A percentile compares a stretch with the other conserved stretches of the same genome.
These are phyloP conservation scores for Tridacna gigas DNA, from an alignment of 2,888 invertebrate genomes.

Conservation along the genomic window DNA sequence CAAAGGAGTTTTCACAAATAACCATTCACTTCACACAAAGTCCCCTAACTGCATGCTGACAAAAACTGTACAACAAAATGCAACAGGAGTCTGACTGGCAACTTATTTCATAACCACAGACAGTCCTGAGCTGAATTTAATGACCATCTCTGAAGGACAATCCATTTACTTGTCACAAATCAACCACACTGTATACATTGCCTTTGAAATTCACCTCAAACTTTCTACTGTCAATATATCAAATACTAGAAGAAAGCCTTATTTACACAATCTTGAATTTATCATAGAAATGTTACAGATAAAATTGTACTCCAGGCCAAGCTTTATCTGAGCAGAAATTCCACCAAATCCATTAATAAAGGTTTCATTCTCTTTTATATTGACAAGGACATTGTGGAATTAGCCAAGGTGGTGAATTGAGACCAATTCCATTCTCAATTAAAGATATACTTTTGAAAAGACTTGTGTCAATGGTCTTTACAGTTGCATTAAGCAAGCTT, in stretches of 20 bases:
- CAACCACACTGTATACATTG: constrained; percentile 7
- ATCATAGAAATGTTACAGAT: constrained; percentile 26
- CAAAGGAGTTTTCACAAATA: too few relatives aligned
- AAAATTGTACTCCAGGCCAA: constrained; percentile 10
- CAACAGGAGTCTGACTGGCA: not conserved
- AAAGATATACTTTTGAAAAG: constrained; percentile 35
- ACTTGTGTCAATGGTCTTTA: constrained; percentile 7
- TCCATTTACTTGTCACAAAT: constrained; percentile 16
- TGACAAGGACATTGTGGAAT: constrained; percentile 27
- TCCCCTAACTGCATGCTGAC: too few relatives aligned
- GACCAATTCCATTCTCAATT: constrained; percentile 48
- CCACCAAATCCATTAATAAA: constrained; percentile 7
- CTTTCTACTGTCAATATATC: constrained; percentile 22
- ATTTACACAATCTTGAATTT: constrained; percentile 17
- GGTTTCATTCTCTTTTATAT: constrained; percentile 8
- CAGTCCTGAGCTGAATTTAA: constrained; percentile 5
- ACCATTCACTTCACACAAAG: too few relatives aligned
- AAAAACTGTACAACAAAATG: too few relatives aligned
- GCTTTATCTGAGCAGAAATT: constrained; percentile 24
- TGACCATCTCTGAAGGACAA: constrained; percentile 11
- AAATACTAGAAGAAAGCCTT: constrained; percentile 5
- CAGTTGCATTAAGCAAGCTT: not conserved
- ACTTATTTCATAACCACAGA: constrained; percentile 8
- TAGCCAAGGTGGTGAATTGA: constrained; percentile 47
- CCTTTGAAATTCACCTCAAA: constrained; percentile 18